These are phyloP conservation scores for Xanthostigma xanthostigma DNA, from an alignment of 2,888 invertebrate genomes.

Conservation along the genomic window DNA sequence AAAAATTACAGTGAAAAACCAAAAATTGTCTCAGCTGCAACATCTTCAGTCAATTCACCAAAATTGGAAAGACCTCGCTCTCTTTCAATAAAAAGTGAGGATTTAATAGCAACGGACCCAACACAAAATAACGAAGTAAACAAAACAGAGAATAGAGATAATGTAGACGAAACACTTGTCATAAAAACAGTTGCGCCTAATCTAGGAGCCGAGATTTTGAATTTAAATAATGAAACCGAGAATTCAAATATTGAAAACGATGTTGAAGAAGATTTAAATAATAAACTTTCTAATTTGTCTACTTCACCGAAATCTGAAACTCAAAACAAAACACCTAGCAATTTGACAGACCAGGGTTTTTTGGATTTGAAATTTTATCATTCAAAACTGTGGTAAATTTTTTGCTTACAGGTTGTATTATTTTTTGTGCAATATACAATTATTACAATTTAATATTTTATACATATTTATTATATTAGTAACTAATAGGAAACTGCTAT, in stretches of 20 bases:
- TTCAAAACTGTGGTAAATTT: conserved; percentile 55
- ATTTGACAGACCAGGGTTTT: conserved; percentile 46
- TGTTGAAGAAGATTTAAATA: conserved; percentile 13
- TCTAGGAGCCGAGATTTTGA: background rate
- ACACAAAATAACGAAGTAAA: conserved; percentile 7
- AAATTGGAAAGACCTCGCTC: conserved; percentile 32
- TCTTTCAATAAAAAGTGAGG: conserved; percentile 28
- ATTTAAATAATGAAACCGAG: conserved; percentile 9
- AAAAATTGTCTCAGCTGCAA: background rate
- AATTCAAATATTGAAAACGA: conserved; percentile 8
- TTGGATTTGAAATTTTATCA: conserved; percentile 67
- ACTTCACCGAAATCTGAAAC: background rate
- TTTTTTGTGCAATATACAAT: no score
- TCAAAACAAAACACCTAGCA: conserved; percentile 14
- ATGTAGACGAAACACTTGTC: background rate
- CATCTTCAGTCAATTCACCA: conserved; percentile 11
- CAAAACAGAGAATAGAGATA: background rate
- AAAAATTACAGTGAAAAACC: conserved; percentile 10
- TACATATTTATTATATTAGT: no score
- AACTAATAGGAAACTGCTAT: no score
- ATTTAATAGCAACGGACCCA: conserved; percentile 21
- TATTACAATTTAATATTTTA: no score
- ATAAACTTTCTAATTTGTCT: background rate
- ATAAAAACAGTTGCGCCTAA: background rate
- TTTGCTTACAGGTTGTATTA: background rate